Percentiles rank a stretch among this genome's conserved stretches.
phyloP scores from a whole-genome alignment of 2,113 vertebrate genomes.

The Macaca fascicularis region T2T-MFA8v1.1 NC_088377.1:16683001-16683500 shows the following conservation, averaged over 20 bases:
- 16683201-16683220: not conserved
- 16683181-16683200: not conserved
- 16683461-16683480: not conserved
- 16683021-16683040: not conserved
- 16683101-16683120: not conserved
- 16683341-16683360: not conserved
- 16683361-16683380: not conserved
- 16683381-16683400: not conserved
- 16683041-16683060: not conserved
- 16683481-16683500: not conserved
- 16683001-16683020: not conserved
- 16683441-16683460: not conserved
- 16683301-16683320: not conserved
- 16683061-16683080: not conserved
- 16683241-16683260: fast-evolving
- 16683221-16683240: not conserved
- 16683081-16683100: not conserved
- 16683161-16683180: fast-evolving
- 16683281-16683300: not conserved
- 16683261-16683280: not conserved
- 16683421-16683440: not conserved
- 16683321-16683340: not conserved
- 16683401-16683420: not conserved
- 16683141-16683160: not conserved
- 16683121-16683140: not conserved